These are phyloP conservation scores for Amazona vittata DNA, from an alignment of 2,113 vertebrate species.

Conservation along the genomic window DNA sequence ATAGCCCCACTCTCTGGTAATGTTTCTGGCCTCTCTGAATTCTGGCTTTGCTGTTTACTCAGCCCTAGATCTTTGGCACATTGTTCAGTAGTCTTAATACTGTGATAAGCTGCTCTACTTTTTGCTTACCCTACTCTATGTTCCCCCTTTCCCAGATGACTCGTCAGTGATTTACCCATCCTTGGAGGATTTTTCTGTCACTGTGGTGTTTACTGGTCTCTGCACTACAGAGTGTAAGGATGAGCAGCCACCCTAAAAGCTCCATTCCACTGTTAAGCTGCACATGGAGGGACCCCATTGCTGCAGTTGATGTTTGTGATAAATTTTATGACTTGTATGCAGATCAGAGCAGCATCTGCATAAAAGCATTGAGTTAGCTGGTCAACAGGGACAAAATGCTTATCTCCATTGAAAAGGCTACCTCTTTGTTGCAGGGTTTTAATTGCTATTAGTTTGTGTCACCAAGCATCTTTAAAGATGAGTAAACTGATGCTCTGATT, in stretches of 20 bases:
- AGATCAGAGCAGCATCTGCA: not conserved
- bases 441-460: not conserved
- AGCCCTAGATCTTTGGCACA: not conserved
- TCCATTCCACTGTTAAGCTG: not conserved
- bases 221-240: not conserved
- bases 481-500: not conserved
- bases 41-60: not conserved
- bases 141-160: not conserved
- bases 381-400: not conserved
- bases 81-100: not conserved
- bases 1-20: fast-evolving
- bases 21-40: not conserved
- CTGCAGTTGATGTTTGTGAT: not conserved
- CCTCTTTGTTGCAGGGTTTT: not conserved
- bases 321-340: not conserved
- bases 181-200: not conserved
- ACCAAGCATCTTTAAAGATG: not conserved
- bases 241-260: not conserved
- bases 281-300: not conserved
- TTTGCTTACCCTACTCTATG: not conserved
- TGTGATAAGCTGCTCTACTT: not conserved
- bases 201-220: not conserved
- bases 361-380: not conserved
- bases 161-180: not conserved
- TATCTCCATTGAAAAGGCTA: not conserved